Conservation (phyloP, 1,140 invertebrate genomes). For the Listronotus bonariensis region DNA sequence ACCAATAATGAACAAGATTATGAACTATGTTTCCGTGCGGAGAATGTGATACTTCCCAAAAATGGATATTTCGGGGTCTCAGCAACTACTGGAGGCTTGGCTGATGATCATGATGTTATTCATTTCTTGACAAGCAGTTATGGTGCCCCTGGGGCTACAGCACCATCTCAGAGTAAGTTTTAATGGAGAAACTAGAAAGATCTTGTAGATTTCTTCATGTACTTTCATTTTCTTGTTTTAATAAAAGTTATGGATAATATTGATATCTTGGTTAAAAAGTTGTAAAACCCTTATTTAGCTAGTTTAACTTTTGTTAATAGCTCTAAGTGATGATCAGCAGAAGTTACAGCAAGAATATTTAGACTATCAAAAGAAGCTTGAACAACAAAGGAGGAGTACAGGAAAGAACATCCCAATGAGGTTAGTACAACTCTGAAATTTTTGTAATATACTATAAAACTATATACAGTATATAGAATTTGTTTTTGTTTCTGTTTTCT, state of each 20-base stretch:
- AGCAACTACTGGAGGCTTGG: slow-evolving; percentile 90
- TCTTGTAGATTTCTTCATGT: no score
- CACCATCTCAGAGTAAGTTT: slow-evolving; percentile 4
- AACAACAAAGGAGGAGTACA: slow-evolving; percentile 90
- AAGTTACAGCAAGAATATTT: slow-evolving; percentile 91
- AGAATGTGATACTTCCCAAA: slow-evolving; percentile 87
- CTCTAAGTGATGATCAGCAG: slow-evolving; percentile 72
- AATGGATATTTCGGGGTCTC: slow-evolving; percentile 92
- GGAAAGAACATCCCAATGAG: slow-evolving; percentile 78
- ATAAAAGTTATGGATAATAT: no score
- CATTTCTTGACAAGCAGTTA: slow-evolving; percentile 86
- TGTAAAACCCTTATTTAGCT: background rate
- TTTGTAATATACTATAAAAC: no score
- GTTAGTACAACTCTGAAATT: no score
- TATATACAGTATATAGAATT: no score
- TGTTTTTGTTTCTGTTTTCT: no score
- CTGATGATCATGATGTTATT: slow-evolving; percentile 94
- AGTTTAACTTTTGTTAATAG: slow-evolving; percentile 52
- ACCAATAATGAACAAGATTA: slow-evolving; percentile 92
- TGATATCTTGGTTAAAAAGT: no score
- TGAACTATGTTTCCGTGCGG: slow-evolving; percentile 90
- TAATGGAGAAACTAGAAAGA: no score
- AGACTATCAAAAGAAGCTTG: slow-evolving; percentile 90
- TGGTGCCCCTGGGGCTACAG: slow-evolving; percentile 11
- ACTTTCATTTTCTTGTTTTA: no score